A percentile compares a stretch with the other conserved stretches of the same genome.
phyloP scores from a whole-genome alignment of 92 coral and sea anemone species.

The Umimayanthus kanabou region DNA sequence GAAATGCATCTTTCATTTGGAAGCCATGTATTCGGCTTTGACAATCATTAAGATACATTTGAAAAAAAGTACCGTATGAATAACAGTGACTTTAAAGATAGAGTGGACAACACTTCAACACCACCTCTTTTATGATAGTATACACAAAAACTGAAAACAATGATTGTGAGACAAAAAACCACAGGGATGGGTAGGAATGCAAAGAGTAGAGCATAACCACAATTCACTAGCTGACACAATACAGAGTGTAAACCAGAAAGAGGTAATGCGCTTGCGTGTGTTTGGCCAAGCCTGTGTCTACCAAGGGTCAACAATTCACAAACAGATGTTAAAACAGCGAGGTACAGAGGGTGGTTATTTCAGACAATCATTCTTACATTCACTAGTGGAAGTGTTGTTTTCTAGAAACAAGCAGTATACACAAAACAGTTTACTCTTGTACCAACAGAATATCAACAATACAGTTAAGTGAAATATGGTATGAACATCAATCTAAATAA shows the following conservation, averaged over 20 bases:
- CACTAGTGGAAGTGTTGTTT: background rate
- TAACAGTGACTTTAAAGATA: background rate
- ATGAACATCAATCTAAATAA: constrained; percentile 1
- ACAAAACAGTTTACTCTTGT: constrained; percentile 8
- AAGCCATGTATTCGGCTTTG: too few relatives aligned
- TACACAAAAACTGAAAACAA: background rate
- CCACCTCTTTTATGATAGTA: background rate
- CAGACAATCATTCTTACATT: background rate
- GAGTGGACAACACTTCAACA: background rate
- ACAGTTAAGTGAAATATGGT: background rate
- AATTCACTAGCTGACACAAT: background rate
- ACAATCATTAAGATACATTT: background rate
- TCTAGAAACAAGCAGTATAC: background rate
- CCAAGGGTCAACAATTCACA: constrained; percentile 6
- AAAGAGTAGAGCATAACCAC: background rate
- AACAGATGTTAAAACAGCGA: background rate
- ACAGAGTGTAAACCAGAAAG: background rate
- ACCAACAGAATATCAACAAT: constrained; percentile 7
- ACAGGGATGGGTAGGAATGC: background rate
- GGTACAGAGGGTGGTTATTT: background rate
- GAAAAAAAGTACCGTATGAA: background rate
- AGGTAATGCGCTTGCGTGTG: background rate
- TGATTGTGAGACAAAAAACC: background rate
- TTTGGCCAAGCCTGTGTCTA: background rate
- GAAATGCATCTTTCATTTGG: background rate